Evolutionary conservation across 2,797 vertebrate species (phyloP), one percentile per base, ranked within the genome.

Genomic region (Rhynchonycteris naso): DNA sequence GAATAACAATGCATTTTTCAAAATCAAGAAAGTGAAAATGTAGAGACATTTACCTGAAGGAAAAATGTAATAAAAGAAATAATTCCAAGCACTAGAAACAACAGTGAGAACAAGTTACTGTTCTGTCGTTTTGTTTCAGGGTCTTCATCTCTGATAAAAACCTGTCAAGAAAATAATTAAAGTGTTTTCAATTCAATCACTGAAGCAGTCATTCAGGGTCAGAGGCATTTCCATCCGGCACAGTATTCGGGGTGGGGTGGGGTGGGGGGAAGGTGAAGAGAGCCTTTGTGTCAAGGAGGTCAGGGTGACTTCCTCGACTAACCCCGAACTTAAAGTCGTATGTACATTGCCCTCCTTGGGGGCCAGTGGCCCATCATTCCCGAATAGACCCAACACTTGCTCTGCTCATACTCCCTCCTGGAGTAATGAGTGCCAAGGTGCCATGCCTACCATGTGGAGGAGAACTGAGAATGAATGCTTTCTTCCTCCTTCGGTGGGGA

Each of bases 11-110:
- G 22, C 66, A 88, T 38, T 63, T 59, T 56, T 59, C 56, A 68
- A 81, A 94, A 84, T 22, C 18, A 95, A 91, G 24, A 69, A 88
- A 97, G 19, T 4, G 14, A 95, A 96, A 96, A 95, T 58, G 82
- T 43, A 75, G 71, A 93, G 71, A 93, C 83, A 97, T 93, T n/a
- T 98, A 99, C 99, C 99, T 99, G 99, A 24, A 99, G 97, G 96
- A 99, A 99, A 98, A 99, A 99, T n/a, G 99, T 99, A 93, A 99
- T 71, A 88, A 99, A 99, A 30, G 99, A 99, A 93, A 99, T 0
- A 0, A 94, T 97, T 90, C 99, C 99, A 83, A 99, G 95, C 47
- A 74, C 83, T 59, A 98, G 98, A 97, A 99, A 99, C 97, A 99
- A 93, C 87, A 99, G 56, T 12, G 99, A 99, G 96, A 98, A 99